These are phyloP conservation scores for Rallus limicola DNA, from an alignment of 2,113 vertebrate species.

Conservation along the genomic window DNA sequence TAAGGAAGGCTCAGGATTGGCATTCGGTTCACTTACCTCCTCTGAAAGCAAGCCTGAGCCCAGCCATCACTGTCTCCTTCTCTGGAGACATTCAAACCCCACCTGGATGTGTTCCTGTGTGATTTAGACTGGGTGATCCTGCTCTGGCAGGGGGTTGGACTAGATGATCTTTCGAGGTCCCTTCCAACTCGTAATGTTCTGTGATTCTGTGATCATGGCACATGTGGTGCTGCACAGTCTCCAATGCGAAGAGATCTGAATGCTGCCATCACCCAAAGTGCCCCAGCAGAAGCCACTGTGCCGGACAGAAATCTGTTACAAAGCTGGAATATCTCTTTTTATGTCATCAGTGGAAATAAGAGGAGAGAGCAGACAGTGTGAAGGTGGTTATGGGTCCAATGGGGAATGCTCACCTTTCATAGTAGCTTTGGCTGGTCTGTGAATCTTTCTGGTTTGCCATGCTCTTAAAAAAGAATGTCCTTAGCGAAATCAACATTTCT, in stretches of 20 bases:
- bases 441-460: neutral
- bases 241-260: neutral
- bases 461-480: neutral
- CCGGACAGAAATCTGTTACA: neutral
- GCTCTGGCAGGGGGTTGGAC: no score
- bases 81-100: no score
- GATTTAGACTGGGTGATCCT: no score
- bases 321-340: neutral
- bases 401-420: neutral
- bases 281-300: neutral
- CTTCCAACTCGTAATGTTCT: no score
- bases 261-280: accelerated
- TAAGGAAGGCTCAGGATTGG: neutral
- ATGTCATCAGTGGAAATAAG: no score
- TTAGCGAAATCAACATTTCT: neutral
- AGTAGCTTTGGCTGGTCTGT: neutral
- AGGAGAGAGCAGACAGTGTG: neutral
- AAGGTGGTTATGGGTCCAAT: accelerated
- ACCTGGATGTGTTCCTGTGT: no score
- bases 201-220: neutral
- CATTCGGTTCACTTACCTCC: neutral
- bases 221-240: accelerated
- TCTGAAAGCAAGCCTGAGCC: neutral
- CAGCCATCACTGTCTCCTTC: neutral
- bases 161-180: no score